phyloP scores from a whole-genome alignment of 2,888 invertebrate genomes.

The Microplitis deprimator region DNA sequence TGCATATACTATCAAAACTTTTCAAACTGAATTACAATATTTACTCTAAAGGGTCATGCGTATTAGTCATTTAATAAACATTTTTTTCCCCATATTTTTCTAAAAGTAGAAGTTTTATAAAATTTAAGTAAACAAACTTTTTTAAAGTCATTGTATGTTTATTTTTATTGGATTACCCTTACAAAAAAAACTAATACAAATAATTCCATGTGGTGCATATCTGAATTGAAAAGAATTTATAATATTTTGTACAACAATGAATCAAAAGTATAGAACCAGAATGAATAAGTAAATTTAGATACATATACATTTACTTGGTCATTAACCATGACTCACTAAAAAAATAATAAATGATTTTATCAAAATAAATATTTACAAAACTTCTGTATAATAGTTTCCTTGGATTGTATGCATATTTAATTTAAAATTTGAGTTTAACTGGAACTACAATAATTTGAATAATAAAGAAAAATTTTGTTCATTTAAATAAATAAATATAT shows the following conservation, averaged over 20 bases:
- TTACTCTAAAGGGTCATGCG: not conserved
- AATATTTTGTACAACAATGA: not conserved
- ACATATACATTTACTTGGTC: not conserved
- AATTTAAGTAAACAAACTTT: not conserved
- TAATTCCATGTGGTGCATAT: not conserved
- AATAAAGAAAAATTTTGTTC: no score
- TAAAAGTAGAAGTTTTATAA: no score
- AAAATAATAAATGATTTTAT: not conserved
- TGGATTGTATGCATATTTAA: no score
- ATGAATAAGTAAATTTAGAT: not conserved
- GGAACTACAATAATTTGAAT: not conserved
- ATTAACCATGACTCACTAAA: not conserved
- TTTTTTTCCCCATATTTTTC: no score
- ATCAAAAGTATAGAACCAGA: not conserved
- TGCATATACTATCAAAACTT: not conserved
- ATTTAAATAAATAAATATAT: not conserved
- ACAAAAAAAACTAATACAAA: not conserved
- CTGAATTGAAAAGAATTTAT: not conserved
- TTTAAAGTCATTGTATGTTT: not conserved
- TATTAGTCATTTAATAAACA: no score
- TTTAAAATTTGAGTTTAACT: not conserved
- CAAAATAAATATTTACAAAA: not conserved
- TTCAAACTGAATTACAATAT: not conserved
- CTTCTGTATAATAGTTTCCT: not conserved
- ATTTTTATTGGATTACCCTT: not conserved